Base-by-base conservation (phyloP, 2,113 vertebrate genomes). In the Phaethon lepturus region DNA sequence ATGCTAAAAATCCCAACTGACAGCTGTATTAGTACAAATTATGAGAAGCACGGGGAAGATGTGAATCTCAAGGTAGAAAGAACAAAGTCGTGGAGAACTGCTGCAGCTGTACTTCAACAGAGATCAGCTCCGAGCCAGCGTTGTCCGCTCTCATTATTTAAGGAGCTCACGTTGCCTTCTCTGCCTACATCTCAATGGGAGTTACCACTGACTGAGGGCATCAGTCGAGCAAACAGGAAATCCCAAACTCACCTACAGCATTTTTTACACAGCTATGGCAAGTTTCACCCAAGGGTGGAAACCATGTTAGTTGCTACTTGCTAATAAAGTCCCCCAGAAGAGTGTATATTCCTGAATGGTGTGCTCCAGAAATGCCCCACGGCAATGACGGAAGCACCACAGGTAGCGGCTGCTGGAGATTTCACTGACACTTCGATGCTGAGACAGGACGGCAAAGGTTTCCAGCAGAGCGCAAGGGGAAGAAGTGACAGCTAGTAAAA, bases 1-100 rank as follows among this genome's bases (percentile, higher is more conserved):
- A 92, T 78, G 85, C 52, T 56, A 64, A 71, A 94, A 90, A 95
- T 98, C 91, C 96, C 83, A 74, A 60, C 64, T 95, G 95, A 95
- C 73, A 69, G 63, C 44, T 78, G 74, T 82, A 95, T 95, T 80
- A 94, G 74, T 85, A 81, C 85, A 98, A 91, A 94, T 55, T 55
- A 92, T 84, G 89, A 93, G 71, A 87, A 91, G 80, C 81, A 77
- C 8, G 3, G 58, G 83, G 92, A 85, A 80, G 91, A 93, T 62
- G 89, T 87, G 93, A 87, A 47, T 86, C 83, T 84, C 59, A 85
- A 83, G 68, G 88, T 83, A 93, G 79, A 94, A 29, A 92, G 69
- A 91, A 87, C 58, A 73, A 81, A 91, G 58, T 55, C 1, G 4
- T 5, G 75, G 77, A 83, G 82, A 92, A 75, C 35, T 85, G 60